These are phyloP conservation scores for Mastomys coucha DNA, from an alignment of 2,113 vertebrate genomes.

Conservation along the genomic window DNA sequence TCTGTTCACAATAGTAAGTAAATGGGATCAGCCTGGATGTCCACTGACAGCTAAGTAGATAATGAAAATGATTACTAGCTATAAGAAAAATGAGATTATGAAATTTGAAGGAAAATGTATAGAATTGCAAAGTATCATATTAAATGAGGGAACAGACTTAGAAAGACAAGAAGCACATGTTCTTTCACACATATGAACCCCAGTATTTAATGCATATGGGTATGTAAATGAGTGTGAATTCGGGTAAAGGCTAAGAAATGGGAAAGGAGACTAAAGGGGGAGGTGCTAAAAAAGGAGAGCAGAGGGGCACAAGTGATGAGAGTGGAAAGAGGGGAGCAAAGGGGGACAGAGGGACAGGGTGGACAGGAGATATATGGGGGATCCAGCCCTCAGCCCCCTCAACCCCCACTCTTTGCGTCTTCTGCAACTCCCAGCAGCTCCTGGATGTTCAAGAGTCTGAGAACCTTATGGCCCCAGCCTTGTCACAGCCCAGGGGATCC, in stretches of 20 bases:
- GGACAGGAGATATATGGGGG: not conserved
- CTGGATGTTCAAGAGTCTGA: no score
- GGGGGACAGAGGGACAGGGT: not conserved
- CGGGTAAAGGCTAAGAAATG: no score
- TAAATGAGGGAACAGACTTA: not conserved
- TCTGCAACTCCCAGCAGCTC: no score
- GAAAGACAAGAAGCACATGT: not conserved
- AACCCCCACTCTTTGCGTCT: no score
- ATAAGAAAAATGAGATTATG: not conserved
- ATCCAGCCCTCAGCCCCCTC: no score
- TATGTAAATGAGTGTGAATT: not conserved
- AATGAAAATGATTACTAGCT: not conserved
- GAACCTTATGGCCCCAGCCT: no score
- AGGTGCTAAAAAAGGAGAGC: not conserved
- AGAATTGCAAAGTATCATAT: not conserved
- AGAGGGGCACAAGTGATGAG: not conserved
- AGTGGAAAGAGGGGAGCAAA: not conserved
- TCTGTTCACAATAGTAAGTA: not conserved
- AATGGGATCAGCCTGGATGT: not conserved
- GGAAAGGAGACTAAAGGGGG: not conserved
- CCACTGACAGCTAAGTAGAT: not conserved
- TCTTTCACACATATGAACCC: not conserved
- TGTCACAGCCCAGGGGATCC: no score
- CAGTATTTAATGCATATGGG: not conserved
- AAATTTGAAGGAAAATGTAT: not conserved